These are phyloP conservation scores for Umimayanthus kanabou DNA, from an alignment of 92 coral and sea anemone genomes.

Conservation along the genomic window DNA sequence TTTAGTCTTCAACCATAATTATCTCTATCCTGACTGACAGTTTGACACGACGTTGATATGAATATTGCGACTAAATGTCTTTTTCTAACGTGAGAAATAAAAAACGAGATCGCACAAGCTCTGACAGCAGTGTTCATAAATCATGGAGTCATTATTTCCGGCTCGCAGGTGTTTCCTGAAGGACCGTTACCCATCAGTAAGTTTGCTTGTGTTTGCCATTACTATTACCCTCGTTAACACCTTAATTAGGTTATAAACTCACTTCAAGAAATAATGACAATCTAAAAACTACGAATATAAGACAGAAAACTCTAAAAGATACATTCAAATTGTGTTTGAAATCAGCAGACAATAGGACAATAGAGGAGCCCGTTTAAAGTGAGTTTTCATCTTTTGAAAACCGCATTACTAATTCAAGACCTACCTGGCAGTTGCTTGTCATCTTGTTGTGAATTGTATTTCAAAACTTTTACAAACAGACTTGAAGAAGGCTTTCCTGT, in stretches of 20 bases:
- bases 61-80: background rate
- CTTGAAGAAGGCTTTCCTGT: slow-evolving; percentile 46
- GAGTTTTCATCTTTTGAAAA: background rate
- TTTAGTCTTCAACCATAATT: background rate
- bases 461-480: slow-evolving; percentile 56
- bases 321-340: background rate
- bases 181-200: slow-evolving; percentile 38
- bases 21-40: background rate
- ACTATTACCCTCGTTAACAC: background rate
- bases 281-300: background rate
- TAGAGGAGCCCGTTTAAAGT: background rate
- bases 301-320: background rate
- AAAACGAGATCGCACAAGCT: background rate
- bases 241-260: background rate
- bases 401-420: slow-evolving; percentile 13
- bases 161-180: slow-evolving; percentile 30
- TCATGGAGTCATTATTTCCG: background rate
- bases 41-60: too few relatives aligned
- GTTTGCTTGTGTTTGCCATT: slow-evolving; percentile 2
- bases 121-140: background rate
- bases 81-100: background rate
- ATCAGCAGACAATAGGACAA: background rate
- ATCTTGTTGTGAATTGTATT: slow-evolving; percentile 15
- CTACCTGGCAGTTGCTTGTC: slow-evolving; percentile 18
- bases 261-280: background rate